Base-by-base conservation (phyloP, 2,113 vertebrate genomes). In the Channa argus region DNA sequence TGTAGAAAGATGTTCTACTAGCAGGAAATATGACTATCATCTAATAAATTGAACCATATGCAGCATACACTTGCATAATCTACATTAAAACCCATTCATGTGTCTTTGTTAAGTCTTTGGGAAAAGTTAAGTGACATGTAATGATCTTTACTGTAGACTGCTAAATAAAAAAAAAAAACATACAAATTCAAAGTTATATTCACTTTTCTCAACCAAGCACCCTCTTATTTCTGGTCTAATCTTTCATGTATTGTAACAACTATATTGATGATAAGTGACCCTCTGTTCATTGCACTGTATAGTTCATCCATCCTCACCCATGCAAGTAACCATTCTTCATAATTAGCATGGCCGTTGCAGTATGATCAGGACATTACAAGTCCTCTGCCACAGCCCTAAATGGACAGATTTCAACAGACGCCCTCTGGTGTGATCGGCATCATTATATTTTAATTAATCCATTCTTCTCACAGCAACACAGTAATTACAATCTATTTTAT, bases 401-500 rank as follows among this genome's bases (percentile, higher is more conserved):
- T 85, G 80, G 88, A 88, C 89, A 78, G 87, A 91, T 92, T 92
- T 93, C 88, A 88, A 82, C 84, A 86, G 81, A 83, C 56, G 72
- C 84, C 85, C 61, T 86, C 88, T 87, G 86, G 86, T 93, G 90
- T 92, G 91, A 93, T 93, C 85, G 61, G 91, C 89, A 93, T 90
- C 91, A 89, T 93, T 90, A 90, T 90, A 91, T 93, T 92, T 92
- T 92, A 92, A 93, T 94, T 93, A 89, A 92, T 90, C 87, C 85
- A 88, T 91, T 93, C 90, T 92, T 92, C 88, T 92, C 89, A 71
- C 89, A 89, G 87, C 86, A 89, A 92, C 88, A 86, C 85, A 88
- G 88, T 84, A 91, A 93, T 93, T 94, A 89, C 81, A 91, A 89
- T 91, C 82, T 89, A 89, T 90, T 93, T 92, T 86, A 90, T 81